These are phyloP conservation scores for Telenomus remus DNA, from an alignment of 1,140 invertebrate species.

Conservation along the genomic window DNA sequence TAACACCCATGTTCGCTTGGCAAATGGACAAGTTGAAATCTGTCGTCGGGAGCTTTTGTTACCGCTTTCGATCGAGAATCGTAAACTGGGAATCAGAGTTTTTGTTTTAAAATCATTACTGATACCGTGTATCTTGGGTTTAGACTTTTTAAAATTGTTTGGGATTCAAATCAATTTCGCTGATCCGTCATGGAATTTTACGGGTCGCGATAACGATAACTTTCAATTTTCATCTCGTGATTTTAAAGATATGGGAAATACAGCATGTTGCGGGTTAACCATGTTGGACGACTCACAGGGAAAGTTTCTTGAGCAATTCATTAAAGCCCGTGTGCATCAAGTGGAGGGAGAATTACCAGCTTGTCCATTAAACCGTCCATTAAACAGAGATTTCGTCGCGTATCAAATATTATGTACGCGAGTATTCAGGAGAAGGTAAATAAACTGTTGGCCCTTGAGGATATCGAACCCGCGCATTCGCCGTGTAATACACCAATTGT, in stretches of 20 bases:
- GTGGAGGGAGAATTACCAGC: neutral
- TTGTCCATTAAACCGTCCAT: neutral
- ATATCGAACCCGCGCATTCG: neutral
- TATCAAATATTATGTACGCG: neutral
- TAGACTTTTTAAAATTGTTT: conserved; percentile 1
- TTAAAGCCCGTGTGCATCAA: neutral
- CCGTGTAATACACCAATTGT: conserved; percentile 30
- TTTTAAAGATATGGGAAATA: neutral
- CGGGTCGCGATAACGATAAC: neutral
- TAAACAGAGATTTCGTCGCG: neutral
- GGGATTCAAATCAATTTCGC: neutral
- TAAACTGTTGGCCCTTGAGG: neutral
- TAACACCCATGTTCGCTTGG: neutral
- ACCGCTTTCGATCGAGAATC: neutral
- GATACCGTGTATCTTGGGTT: neutral
- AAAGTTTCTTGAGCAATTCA: neutral
- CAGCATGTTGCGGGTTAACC: no score
- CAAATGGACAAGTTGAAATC: neutral
- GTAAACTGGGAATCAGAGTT: neutral
- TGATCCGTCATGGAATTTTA: neutral
- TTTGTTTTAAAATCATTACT: neutral
- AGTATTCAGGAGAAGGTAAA: neutral
- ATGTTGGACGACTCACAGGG: neutral
- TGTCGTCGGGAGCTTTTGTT: neutral
- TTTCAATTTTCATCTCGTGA: neutral